These are phyloP conservation scores for Dolichoris vasculosae DNA, from an alignment of 1,140 invertebrate genomes.

Conservation along the genomic window DNA sequence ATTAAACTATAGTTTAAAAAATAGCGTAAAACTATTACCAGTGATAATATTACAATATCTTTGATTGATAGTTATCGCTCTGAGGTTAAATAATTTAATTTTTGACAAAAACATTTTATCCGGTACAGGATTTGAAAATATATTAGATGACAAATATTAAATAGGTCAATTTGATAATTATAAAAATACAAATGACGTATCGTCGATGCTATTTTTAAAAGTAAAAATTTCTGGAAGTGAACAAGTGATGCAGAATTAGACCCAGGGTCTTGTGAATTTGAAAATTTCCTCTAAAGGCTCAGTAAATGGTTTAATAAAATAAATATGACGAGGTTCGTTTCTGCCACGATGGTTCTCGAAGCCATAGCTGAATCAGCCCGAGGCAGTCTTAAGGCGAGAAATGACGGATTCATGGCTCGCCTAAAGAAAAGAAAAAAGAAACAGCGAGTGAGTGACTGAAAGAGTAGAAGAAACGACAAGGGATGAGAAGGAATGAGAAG, in stretches of 20 bases:
- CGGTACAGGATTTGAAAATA: neutral
- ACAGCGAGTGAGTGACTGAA: conserved; percentile 3
- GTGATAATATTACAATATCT: no score
- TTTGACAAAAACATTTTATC: no score
- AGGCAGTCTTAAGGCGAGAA: conserved; percentile 32
- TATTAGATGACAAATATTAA: neutral
- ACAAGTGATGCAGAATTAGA: conserved; percentile 48
- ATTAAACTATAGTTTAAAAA: neutral
- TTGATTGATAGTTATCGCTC: neutral
- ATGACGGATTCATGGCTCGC: conserved; percentile 11
- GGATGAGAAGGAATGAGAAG: conserved; percentile 38
- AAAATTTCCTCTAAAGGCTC: conserved; percentile 64
- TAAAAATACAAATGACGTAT: no score
- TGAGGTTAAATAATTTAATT: neutral
- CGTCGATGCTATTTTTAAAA: no score
- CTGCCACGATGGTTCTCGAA: conserved; percentile 54
- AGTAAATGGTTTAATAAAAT: conserved; percentile 74
- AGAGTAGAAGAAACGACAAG: conserved; percentile 28
- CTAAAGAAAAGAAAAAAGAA: conserved; percentile 32
- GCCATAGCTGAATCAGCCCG: conserved; percentile 36
- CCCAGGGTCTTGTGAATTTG: conserved; percentile 55
- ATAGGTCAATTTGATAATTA: neutral
- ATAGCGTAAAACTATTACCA: neutral
- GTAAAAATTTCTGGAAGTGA: no score
- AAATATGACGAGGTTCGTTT: conserved; percentile 70